Percentiles rank a stretch among this genome's conserved stretches.
Evolutionary conservation across 2,113 vertebrate genomes (phyloP).

Genomic region (Pollachius pollachius): DNA sequence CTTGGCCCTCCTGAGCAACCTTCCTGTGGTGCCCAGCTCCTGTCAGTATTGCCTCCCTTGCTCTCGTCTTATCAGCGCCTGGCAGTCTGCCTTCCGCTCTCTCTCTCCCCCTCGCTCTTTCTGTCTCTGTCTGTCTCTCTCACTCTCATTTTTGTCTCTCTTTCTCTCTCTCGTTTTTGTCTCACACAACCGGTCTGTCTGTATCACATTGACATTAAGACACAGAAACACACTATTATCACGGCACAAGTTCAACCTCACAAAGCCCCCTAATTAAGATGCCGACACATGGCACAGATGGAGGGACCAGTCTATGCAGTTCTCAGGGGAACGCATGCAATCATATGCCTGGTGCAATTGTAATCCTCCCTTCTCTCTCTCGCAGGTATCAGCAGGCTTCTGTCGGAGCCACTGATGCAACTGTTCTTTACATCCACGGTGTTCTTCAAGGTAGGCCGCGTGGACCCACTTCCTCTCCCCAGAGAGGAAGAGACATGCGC

Average conservation of each 20-base stretch:
- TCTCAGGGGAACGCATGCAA: not conserved
- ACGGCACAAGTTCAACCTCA: not conserved
- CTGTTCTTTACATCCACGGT: constrained; percentile 89
- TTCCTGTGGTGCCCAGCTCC: constrained; percentile 77
- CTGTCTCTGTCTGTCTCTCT: not conserved
- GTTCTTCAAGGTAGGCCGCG: constrained; percentile 85
- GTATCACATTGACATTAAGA: not conserved
- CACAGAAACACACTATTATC: not conserved
- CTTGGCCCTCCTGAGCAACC: constrained; percentile 83
- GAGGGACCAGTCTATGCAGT: not conserved
- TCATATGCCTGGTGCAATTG: not conserved
- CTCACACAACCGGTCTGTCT: not conserved
- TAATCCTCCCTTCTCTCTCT: constrained; percentile 29
- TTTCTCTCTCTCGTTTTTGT: not conserved
- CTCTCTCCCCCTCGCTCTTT: not conserved
- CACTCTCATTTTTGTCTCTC: not conserved
- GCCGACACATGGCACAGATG: not conserved
- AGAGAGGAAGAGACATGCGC: no score
- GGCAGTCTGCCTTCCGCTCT: not conserved
- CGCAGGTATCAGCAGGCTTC: constrained; percentile 78
- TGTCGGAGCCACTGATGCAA: constrained; percentile 82
- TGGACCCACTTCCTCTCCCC: not conserved
- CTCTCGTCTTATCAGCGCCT: not conserved
- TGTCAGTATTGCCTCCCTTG: constrained; percentile 69
- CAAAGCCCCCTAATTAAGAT: constrained; percentile 1